Percentiles rank a stretch among this genome's conserved stretches.
These are phyloP conservation scores for Sebastiscus albofasciatus DNA, from an alignment of 2,797 vertebrate genomes.

Conservation along the genomic window DNA sequence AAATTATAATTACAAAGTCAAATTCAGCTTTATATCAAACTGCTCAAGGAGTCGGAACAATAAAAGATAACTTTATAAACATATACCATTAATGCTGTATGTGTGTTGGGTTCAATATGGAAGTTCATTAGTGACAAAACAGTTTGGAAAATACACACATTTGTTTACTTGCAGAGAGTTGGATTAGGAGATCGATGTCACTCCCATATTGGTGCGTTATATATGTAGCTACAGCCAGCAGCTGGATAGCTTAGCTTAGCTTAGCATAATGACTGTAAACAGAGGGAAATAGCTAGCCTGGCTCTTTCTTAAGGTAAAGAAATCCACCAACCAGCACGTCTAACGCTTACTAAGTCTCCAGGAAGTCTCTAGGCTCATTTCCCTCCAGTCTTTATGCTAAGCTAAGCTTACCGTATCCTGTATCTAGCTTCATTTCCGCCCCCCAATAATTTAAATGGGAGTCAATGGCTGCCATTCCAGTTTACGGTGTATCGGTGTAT, in stretches of 20 bases:
- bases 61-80: not conserved
- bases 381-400: too few relatives aligned
- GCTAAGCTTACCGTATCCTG: not conserved
- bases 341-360: not conserved
- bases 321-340: not conserved
- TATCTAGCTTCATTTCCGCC: too few relatives aligned
- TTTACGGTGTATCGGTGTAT: not conserved
- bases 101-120: not conserved
- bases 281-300: not conserved
- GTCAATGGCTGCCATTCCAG: not conserved
- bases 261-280: not conserved
- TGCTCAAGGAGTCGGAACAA: not conserved
- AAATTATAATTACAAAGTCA: conserved; percentile 28
- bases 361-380: too few relatives aligned
- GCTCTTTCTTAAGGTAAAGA: not conserved
- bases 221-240: not conserved
- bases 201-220: not conserved
- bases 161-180: not conserved
- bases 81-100: not conserved
- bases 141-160: not conserved
- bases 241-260: not conserved
- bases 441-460: not conserved
- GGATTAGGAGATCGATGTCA: not conserved
- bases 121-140: not conserved
- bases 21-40: not conserved